These are phyloP conservation scores for Ptilonorhynchus violaceus DNA, from an alignment of 2,113 vertebrate species.

Conservation along the genomic window DNA sequence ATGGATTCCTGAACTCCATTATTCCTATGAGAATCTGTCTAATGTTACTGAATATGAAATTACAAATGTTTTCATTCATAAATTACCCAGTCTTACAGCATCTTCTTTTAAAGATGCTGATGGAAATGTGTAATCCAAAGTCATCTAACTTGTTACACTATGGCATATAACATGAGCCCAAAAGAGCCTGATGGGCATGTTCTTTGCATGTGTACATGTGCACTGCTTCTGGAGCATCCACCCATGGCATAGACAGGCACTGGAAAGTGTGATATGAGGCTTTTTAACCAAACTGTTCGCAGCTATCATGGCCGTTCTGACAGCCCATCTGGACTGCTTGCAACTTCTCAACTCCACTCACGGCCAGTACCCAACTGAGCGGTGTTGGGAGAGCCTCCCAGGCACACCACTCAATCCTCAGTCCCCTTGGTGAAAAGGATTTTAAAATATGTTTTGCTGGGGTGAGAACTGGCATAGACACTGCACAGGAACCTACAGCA, in stretches of 20 bases:
- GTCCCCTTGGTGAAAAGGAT: neutral
- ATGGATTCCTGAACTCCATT: neutral
- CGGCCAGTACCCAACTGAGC: neutral
- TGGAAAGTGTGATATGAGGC: neutral
- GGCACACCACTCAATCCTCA: neutral
- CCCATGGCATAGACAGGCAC: fast-evolving
- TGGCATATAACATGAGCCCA: neutral
- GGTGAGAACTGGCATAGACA: neutral
- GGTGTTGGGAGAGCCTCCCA: neutral
- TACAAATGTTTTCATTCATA: neutral
- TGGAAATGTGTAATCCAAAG: neutral
- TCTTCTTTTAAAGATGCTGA: neutral
- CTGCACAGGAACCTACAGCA: neutral
- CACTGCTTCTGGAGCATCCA: neutral
- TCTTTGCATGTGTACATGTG: too few species aligned
- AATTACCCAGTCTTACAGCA: neutral
- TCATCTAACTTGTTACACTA: neutral
- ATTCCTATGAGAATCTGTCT: neutral
- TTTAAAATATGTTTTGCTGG: neutral
- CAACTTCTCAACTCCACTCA: neutral
- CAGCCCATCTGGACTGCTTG: neutral
- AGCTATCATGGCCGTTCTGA: neutral
- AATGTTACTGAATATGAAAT: neutral
- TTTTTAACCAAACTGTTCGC: neutral
- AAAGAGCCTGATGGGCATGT: neutral